Percentiles rank a stretch among this genome's conserved stretches.
These are phyloP conservation scores for Lepidonotus clava DNA, from an alignment of 2,888 invertebrate genomes.

Conservation along the genomic window DNA sequence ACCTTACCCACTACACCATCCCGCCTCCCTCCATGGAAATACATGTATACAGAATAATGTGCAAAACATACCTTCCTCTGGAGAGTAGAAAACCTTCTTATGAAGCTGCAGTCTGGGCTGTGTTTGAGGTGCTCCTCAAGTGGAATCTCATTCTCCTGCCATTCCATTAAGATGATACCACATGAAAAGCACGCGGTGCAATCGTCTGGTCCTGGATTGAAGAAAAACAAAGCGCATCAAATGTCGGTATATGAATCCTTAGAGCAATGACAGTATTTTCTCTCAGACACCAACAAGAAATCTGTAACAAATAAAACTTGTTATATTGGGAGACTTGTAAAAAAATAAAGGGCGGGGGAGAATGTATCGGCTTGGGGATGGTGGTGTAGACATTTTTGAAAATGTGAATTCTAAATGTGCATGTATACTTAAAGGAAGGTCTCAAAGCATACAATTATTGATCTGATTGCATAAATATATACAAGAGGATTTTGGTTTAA, in stretches of 20 bases:
- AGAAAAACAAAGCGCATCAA: not conserved
- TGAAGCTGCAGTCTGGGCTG: not conserved
- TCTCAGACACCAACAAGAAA: not conserved
- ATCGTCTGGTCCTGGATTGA: not conserved
- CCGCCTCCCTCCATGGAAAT: not conserved
- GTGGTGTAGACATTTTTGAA: too few species aligned
- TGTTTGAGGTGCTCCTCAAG: not conserved
- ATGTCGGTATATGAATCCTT: not conserved
- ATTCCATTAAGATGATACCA: conserved; percentile 5
- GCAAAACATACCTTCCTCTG: not conserved
- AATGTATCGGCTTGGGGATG: too few species aligned
- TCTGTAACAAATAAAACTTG: not conserved
- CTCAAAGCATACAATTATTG: too few species aligned
- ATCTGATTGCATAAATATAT: too few species aligned
- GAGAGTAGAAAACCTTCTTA: not conserved
- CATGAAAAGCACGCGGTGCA: not conserved
- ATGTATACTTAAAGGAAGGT: too few species aligned
- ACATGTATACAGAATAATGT: not conserved
- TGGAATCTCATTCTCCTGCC: not conserved
- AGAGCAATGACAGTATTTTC: not conserved
- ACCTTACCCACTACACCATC: not conserved
- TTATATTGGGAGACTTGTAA: too few species aligned
- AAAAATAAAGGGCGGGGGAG: too few species aligned
- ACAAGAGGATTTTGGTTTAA: too few species aligned
- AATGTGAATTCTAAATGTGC: too few species aligned